A percentile compares a stretch with the other conserved stretches of the same genome.
Conservation (phyloP, 1,140 invertebrate genomes). For the Neodiprion virginianus region DNA sequence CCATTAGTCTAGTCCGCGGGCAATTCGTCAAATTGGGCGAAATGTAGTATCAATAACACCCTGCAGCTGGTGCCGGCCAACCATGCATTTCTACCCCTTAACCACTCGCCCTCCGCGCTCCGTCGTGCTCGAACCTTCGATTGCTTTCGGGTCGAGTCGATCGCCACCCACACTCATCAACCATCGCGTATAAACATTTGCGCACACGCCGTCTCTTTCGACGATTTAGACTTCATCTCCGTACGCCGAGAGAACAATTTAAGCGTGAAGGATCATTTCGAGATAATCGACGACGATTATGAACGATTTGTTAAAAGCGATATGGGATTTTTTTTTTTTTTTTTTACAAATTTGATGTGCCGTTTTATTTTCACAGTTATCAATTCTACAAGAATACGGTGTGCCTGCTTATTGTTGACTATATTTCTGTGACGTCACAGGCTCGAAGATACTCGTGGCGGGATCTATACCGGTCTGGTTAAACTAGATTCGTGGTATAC, state of each 20-base stretch:
- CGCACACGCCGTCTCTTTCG: not conserved
- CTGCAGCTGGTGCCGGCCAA: slow-evolving; percentile 57
- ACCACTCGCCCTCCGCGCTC: too few relatives aligned
- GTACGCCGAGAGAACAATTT: not conserved
- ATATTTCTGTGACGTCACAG: not conserved
- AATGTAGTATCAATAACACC: slow-evolving; percentile 65
- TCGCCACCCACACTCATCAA: too few relatives aligned
- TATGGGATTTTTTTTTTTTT: too few relatives aligned
- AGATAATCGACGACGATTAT: not conserved
- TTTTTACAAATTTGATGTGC: too few relatives aligned
- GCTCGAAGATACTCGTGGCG: not conserved
- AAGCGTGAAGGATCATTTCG: not conserved
- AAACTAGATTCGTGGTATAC: not conserved
- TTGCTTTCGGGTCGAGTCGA: too few relatives aligned
- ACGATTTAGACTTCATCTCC: not conserved
- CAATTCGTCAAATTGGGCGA: slow-evolving; percentile 64
- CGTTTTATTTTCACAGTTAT: too few relatives aligned
- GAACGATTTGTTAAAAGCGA: too few relatives aligned
- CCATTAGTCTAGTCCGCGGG: slow-evolving; percentile 57
- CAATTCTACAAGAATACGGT: too few relatives aligned
- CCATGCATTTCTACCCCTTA: not conserved
- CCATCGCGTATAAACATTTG: too few relatives aligned
- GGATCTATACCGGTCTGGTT: not conserved
- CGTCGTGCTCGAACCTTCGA: too few relatives aligned
- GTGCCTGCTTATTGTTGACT: too few relatives aligned